Percentiles rank a stretch among this genome's conserved stretches.
phyloP scores from a whole-genome alignment of 2,888 invertebrate species.

The Andrena chrysosceles region DNA sequence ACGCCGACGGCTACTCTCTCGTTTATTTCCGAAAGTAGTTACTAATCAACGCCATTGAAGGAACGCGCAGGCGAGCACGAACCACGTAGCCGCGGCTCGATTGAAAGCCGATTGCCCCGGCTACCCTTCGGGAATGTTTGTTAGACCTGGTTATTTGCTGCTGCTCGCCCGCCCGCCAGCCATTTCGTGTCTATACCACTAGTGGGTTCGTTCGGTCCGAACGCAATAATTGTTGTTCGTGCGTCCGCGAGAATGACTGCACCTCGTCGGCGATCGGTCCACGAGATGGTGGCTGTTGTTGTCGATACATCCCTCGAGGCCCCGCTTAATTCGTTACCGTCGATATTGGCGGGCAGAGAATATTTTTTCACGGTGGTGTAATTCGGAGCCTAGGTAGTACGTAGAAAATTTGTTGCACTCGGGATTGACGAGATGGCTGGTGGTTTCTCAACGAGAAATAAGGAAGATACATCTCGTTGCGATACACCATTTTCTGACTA shows the following conservation, averaged over 20 bases:
- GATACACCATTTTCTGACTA: not conserved
- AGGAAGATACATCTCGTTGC: not conserved
- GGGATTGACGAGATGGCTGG: not conserved
- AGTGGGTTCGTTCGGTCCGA: not conserved
- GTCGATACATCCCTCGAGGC: slow-evolving; percentile 2
- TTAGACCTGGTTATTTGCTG: slow-evolving; percentile 62
- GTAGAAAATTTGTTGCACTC: too few relatives aligned
- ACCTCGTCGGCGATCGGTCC: not conserved
- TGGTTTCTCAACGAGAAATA: too few relatives aligned
- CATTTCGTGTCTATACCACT: slow-evolving; percentile 23
- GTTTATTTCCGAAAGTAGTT: slow-evolving; percentile 68
- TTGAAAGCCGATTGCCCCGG: slow-evolving; percentile 67
- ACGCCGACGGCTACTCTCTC: slow-evolving; percentile 27
- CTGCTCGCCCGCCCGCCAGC: slow-evolving; percentile 32
- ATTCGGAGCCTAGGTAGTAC: not conserved
- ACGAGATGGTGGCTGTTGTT: not conserved
- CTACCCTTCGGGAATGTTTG: slow-evolving; percentile 53
- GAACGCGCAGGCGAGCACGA: slow-evolving; percentile 35
- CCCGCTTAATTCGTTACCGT: not conserved
- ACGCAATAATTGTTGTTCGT: slow-evolving; percentile 18
- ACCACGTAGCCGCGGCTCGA: slow-evolving; percentile 52
- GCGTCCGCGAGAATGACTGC: slow-evolving; percentile 5
- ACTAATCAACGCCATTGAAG: slow-evolving; percentile 74
- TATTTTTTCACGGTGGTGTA: not conserved
- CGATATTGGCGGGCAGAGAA: not conserved